Evolutionary conservation across 2,888 invertebrate species (phyloP).

Genomic region (Tinea semifulvella): DNA sequence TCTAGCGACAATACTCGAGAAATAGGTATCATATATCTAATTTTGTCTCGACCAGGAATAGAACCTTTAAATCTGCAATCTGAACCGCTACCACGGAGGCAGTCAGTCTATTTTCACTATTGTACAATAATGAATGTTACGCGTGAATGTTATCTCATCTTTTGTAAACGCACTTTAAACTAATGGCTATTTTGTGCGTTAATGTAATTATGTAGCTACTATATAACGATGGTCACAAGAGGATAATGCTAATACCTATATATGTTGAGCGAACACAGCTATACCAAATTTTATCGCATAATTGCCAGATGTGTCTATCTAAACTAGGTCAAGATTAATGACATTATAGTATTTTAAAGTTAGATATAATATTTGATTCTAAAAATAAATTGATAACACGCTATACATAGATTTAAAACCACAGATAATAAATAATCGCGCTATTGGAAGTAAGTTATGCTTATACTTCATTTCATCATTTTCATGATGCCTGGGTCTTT

Average conservation of each 20-base stretch:
- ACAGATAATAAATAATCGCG: not conserved
- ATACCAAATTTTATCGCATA: not conserved
- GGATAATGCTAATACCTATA: not conserved
- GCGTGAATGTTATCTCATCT: not conserved
- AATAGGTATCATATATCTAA: no score
- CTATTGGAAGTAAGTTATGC: no score
- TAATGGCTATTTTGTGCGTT: not conserved
- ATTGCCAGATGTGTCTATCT: not conserved
- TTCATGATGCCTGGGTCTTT: no score
- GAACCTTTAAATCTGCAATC: no score
- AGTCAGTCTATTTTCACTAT: no score
- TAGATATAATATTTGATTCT: not conserved
- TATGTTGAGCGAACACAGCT: not conserved
- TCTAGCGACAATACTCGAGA: no score
- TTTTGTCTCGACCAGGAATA: no score
- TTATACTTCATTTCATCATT: no score
- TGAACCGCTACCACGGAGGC: no score
- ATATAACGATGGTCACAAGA: not conserved
- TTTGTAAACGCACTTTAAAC: not conserved
- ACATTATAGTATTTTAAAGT: not conserved
- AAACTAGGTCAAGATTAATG: slow-evolving; percentile 7
- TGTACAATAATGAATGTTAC: not conserved
- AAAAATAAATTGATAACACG: not conserved
- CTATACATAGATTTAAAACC: not conserved
- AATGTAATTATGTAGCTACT: not conserved